phyloP scores from a whole-genome alignment of 2,888 invertebrate species.

The Lissonota sp. region DNA sequence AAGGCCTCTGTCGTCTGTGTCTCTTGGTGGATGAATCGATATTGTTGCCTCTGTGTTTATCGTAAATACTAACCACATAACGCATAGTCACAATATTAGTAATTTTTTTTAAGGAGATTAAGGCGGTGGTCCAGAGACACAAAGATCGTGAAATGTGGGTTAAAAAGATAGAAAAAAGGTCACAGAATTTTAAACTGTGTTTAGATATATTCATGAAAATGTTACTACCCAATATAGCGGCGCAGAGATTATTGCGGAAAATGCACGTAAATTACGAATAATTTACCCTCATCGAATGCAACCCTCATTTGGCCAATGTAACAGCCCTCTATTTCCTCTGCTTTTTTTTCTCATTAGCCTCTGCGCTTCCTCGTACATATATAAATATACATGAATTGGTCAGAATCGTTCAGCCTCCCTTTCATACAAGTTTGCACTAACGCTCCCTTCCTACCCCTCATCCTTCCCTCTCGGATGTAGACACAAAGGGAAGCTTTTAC shows the following conservation, averaged over 20 bases:
- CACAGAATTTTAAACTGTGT: too few relatives aligned
- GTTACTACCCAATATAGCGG: too few relatives aligned
- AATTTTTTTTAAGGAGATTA: too few relatives aligned
- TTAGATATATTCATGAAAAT: too few relatives aligned
- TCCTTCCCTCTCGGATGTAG: slow-evolving; percentile 30
- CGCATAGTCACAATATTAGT: background rate
- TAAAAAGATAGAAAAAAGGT: too few relatives aligned
- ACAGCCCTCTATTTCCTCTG: background rate
- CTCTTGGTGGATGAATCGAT: slow-evolving; percentile 59
- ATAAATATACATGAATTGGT: slow-evolving; percentile 40
- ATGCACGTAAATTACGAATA: background rate
- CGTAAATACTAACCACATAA: background rate
- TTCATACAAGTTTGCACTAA: slow-evolving; percentile 22
- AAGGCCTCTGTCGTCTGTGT: slow-evolving; percentile 49
- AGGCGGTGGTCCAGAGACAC: too few relatives aligned
- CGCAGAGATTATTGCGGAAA: too few relatives aligned
- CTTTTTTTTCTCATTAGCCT: background rate
- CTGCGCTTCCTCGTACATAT: background rate
- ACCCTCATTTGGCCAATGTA: too few relatives aligned
- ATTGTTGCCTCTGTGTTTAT: slow-evolving; percentile 20
- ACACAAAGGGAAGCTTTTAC: slow-evolving; percentile 44
- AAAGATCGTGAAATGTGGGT: too few relatives aligned
- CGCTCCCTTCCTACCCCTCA: background rate
- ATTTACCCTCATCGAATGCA: background rate
- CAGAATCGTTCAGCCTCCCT: slow-evolving; percentile 6